Evolutionary conservation across 2,888 invertebrate genomes (phyloP).

Genomic region (Caenorhabditis sp.): DNA sequence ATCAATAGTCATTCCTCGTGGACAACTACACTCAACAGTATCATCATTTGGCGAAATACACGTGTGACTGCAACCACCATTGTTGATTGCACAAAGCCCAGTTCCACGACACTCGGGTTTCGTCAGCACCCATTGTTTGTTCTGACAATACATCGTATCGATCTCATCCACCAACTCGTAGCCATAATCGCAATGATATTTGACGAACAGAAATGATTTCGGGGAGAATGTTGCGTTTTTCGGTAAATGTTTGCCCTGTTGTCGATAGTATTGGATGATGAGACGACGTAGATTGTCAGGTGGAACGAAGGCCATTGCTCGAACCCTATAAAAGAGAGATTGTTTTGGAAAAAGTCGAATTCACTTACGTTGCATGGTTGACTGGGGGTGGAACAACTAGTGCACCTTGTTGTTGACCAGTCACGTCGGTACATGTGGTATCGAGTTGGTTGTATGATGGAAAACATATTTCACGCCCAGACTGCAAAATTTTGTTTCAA

Average conservation of each 20-base stretch:
- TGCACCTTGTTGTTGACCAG: conserved; percentile 50
- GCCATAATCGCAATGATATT: conserved; percentile 68
- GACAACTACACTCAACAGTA: conserved; percentile 67
- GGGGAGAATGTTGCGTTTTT: conserved; percentile 54
- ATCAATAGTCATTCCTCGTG: conserved; percentile 65
- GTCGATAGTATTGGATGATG: conserved; percentile 69
- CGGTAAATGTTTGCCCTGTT: conserved; percentile 62
- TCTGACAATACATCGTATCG: conserved; percentile 68
- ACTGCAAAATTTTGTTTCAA: conserved; percentile 40
- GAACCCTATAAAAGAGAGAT: conserved; percentile 54
- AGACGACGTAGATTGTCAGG: conserved; percentile 68
- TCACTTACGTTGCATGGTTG: conserved; percentile 68
- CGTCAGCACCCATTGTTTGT: conserved; percentile 67
- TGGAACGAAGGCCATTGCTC: conserved; percentile 70
- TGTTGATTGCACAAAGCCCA: conserved; percentile 64
- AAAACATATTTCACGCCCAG: conserved; percentile 64
- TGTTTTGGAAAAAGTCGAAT: too few relatives aligned
- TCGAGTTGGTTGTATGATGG: conserved; percentile 67
- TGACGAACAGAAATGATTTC: conserved; percentile 67
- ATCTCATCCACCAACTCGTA: conserved; percentile 69
- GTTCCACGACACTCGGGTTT: conserved; percentile 63
- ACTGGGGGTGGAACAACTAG: conserved; percentile 65
- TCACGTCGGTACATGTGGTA: conserved; percentile 67
- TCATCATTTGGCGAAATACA: conserved; percentile 64
- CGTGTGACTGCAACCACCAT: conserved; percentile 68